These are phyloP conservation scores for Osmerus mordax DNA, from an alignment of 2,113 vertebrate species.

Conservation along the genomic window DNA sequence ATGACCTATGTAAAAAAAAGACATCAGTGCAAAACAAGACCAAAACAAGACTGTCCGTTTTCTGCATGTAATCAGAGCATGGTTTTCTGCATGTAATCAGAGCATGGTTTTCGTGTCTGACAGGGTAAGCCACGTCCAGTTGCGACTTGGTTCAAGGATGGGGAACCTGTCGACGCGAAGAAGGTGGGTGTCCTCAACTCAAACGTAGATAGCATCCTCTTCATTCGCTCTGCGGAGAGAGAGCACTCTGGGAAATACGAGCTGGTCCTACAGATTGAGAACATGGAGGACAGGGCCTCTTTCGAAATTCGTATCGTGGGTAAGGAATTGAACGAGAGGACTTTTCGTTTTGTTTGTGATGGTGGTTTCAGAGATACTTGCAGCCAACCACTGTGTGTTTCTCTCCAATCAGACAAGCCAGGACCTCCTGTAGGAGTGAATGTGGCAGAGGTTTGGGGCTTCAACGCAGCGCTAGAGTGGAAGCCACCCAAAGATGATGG, in stretches of 20 bases:
- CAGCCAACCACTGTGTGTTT: background rate
- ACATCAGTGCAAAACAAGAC: background rate
- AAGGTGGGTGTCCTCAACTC: conserved; percentile 74
- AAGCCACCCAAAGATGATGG: conserved; percentile 80
- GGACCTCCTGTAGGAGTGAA: conserved; percentile 72
- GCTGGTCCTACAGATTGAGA: conserved; percentile 81
- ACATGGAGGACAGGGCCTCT: conserved; percentile 80
- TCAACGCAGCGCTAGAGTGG: conserved; percentile 85
- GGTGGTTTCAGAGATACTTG: background rate
- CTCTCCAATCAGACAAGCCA: conserved; percentile 75
- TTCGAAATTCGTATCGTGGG: conserved; percentile 79
- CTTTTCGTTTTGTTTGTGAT: background rate
- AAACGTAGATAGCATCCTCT: conserved; percentile 80
- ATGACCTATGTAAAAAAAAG: no score
- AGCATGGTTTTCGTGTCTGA: background rate
- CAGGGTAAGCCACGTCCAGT: conserved; percentile 86
- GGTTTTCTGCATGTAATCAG: background rate
- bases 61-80: background rate
- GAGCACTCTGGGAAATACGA: conserved; percentile 82
- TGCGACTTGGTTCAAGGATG: conserved; percentile 82
- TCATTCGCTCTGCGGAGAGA: conserved; percentile 82
- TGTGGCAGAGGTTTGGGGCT: conserved; percentile 86
- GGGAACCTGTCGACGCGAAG: conserved; percentile 74
- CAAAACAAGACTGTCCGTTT: background rate
- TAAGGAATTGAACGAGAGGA: conserved; percentile 41